These are phyloP conservation scores for Palythoa caribaeorum DNA, from an alignment of 92 coral and sea anemone species.

Conservation along the genomic window DNA sequence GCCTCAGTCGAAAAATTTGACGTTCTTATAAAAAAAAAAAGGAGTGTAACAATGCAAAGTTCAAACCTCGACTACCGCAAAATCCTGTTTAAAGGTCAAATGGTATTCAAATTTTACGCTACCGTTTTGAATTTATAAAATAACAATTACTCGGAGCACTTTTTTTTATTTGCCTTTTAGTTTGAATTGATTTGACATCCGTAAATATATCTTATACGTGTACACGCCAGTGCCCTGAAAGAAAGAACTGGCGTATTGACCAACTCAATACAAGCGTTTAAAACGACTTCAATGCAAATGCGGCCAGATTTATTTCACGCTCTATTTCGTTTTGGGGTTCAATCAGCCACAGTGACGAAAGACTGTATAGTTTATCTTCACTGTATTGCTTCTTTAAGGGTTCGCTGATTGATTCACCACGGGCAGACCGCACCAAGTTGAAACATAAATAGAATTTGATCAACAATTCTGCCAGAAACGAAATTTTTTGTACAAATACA, in stretches of 20 bases:
- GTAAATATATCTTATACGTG: too few species aligned
- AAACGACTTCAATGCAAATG: not conserved
- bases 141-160: not conserved
- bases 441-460: not conserved
- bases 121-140: not conserved
- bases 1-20: too few species aligned
- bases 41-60: not conserved
- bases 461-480: not conserved
- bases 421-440: conserved; percentile 23
- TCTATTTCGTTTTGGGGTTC: not conserved
- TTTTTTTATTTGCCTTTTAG: not conserved
- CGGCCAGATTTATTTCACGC: not conserved
- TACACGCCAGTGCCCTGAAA: too few species aligned
- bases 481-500: not conserved
- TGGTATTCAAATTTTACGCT: not conserved
- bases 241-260: not conserved
- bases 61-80: not conserved
- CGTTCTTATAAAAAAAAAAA: too few species aligned
- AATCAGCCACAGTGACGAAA: not conserved
- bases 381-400: not conserved
- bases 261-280: not conserved
- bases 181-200: too few species aligned
- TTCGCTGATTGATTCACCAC: conserved; percentile 23
- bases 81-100: not conserved
- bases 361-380: not conserved